phyloP scores from a whole-genome alignment of 2,113 vertebrate species.

The Scolopax mira region DNA sequence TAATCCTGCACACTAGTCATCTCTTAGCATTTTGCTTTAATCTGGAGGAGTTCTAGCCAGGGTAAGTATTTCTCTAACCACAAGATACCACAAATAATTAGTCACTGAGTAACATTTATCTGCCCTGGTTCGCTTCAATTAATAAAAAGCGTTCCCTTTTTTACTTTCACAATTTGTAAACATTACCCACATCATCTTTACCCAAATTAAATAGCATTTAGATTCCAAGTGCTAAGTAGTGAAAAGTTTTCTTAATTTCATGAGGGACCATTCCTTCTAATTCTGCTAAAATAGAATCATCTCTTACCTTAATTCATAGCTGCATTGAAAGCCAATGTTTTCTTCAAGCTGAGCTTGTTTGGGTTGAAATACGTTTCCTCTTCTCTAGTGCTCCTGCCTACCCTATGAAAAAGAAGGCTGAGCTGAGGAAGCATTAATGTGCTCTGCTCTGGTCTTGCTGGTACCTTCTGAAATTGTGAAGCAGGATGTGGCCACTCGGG shows the following conservation, averaged over 20 bases:
- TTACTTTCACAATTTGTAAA: background rate
- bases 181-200: background rate
- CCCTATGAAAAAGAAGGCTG: background rate
- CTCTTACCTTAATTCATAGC: conserved; percentile 59
- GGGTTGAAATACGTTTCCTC: conserved; percentile 28
- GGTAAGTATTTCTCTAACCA: background rate
- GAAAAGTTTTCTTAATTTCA: background rate
- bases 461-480: background rate
- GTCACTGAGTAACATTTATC: background rate
- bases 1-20: background rate
- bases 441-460: background rate
- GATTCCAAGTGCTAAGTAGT: background rate
- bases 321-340: background rate
- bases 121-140: background rate
- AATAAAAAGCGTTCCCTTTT: background rate
- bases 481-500: background rate
- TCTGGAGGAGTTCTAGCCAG: background rate
- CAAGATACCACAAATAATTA: background rate
- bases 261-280: background rate
- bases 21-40: background rate
- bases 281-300: background rate
- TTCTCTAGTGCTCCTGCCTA: background rate
- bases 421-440: background rate
- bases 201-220: background rate
- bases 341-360: background rate